Evolutionary conservation across 2,113 vertebrate species (phyloP), one percentile per base, ranked within the genome.

Genomic region (Xenotilapia leptura): DNA sequence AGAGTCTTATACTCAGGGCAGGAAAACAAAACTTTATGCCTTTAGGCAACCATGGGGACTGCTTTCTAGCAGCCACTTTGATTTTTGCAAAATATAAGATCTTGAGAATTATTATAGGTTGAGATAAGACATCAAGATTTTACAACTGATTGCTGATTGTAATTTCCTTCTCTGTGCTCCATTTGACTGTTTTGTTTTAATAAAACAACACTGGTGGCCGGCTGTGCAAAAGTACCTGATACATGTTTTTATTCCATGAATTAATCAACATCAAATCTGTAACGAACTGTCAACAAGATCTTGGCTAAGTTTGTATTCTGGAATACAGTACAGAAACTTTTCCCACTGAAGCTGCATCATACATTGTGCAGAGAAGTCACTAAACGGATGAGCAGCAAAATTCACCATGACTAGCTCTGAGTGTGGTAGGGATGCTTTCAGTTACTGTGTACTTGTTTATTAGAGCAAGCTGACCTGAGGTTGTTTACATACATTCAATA

Each of bases 81-180:
- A 86, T 83, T 83, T 80, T 42, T 36, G 6, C 8, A 45, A 6
- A 58, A 60, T 36, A 83, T n/a, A 40, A 86, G 40, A 62, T 19
- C 42, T 55, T 68, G 53, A 73, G 65, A 73, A 17, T 79, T 28
- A 84, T 82, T 28, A 82, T 14, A 31, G 54, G 26, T n/a, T 8
- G 42, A 84, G 82, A 89, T 89, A 70, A 91, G 47, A 86, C 53
- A 87, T 87, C 58, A 55, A 86, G 42, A 87, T 90, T 84, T 86
- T 26, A 88, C 82, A 80, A 19, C 49, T 86, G 81, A 91, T 92
- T 33, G 4, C 83, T 86, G 80, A 84, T 83, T 80, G 83, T 81
- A 31, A 86, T 91, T 91, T 89, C 81, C 86, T 86, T 45, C 15
- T n/a, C 6, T 14, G 1, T 26, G 31, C 38, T 79, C 10, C 17